phyloP scores from a whole-genome alignment of 2,797 vertebrate genomes.

The Enteromius paludinosus region DNA sequence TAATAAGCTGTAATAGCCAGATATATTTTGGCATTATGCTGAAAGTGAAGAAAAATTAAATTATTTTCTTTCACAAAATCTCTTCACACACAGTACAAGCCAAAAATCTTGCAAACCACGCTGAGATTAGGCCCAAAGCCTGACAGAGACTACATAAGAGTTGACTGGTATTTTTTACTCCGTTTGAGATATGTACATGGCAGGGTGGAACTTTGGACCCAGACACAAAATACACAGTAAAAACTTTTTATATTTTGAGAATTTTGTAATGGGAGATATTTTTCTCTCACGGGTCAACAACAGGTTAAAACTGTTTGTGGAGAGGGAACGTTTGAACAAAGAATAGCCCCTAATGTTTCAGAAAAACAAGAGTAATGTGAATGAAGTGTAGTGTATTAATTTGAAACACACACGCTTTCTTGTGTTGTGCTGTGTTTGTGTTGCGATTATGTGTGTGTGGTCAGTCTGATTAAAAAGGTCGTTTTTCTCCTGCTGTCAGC shows the following conservation, averaged over 20 bases:
- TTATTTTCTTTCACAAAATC: conserved; percentile 7
- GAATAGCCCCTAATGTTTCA: not conserved
- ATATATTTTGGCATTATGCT: not conserved
- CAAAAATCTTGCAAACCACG: conserved; percentile 1
- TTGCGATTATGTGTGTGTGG: conserved; percentile 40
- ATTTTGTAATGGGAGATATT: not conserved
- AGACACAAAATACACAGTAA: not conserved
- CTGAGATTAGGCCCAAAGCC: conserved; percentile 1
- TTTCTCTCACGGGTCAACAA: conserved; percentile 13
- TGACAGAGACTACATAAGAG: not conserved
- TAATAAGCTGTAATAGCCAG: not conserved
- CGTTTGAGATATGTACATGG: not conserved
- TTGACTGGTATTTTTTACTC: not conserved
- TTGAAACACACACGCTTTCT: conserved; percentile 32
- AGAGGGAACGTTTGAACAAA: not conserved
- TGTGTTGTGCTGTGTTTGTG: conserved; percentile 32
- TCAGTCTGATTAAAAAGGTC: conserved; percentile 45
- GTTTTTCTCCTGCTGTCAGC: conserved; percentile 27
- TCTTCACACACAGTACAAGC: not conserved
- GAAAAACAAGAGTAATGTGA: conserved; percentile 24
- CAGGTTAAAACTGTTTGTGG: conserved; percentile 17
- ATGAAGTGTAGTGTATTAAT: conserved; percentile 29
- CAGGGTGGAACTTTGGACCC: not conserved
- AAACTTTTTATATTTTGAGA: not conserved
- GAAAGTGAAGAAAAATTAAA: not conserved